These are phyloP conservation scores for Neoitamus cyanurus DNA, from an alignment of 2,888 invertebrate genomes.

Conservation along the genomic window DNA sequence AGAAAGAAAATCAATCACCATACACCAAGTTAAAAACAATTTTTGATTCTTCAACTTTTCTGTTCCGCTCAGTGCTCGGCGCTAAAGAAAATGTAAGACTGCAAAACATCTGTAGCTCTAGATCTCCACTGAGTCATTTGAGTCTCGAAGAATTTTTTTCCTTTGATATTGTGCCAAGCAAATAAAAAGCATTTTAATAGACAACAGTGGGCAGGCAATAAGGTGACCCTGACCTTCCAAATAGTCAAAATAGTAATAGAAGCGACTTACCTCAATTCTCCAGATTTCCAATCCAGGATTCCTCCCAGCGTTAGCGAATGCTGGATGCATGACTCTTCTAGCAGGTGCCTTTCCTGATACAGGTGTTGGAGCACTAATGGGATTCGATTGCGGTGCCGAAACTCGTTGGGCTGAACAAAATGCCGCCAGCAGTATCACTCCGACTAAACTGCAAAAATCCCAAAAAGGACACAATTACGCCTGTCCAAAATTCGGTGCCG, in stretches of 20 bases:
- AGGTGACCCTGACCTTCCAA: not conserved
- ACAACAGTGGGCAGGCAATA: not conserved
- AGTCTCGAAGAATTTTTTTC: not conserved
- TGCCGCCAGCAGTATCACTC: not conserved
- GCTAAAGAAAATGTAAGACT: not conserved
- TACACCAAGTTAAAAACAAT: not conserved
- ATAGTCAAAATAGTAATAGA: not conserved
- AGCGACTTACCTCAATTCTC: constrained; percentile 79
- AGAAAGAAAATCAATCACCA: not conserved
- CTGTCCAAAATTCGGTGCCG: not conserved
- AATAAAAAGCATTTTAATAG: not conserved
- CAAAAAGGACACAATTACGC: not conserved
- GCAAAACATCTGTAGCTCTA: not conserved
- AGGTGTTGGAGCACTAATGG: constrained; percentile 57
- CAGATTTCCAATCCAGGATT: constrained; percentile 79
- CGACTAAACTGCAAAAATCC: not conserved
- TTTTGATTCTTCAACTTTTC: not conserved
- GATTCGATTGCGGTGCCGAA: constrained; percentile 54
- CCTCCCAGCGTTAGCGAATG: constrained; percentile 78
- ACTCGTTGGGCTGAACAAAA: constrained; percentile 57
- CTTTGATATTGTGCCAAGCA: not conserved
- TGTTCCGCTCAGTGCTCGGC: not conserved
- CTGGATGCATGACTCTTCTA: constrained; percentile 69
- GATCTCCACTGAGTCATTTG: not conserved
- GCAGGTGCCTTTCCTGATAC: constrained; percentile 56